Evolutionary conservation across 1,140 invertebrate species (phyloP).

Genomic region (Magallana angulata): DNA sequence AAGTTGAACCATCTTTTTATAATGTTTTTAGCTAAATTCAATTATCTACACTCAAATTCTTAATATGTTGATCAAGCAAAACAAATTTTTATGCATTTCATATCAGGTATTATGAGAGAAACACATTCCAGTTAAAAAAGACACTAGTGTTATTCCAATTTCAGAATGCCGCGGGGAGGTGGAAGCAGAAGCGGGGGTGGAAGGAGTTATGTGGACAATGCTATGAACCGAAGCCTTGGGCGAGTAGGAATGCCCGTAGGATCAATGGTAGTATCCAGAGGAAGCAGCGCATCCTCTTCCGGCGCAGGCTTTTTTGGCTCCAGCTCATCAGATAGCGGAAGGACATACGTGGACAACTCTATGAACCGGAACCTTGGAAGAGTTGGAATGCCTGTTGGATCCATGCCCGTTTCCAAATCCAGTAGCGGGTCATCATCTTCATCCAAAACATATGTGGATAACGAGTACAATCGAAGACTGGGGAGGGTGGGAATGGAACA

Average conservation of each 20-base stretch:
- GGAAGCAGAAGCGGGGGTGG: neutral
- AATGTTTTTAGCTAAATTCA: neutral
- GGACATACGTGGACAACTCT: constrained; percentile 61
- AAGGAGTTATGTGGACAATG: constrained; percentile 54
- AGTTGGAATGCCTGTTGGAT: constrained; percentile 61
- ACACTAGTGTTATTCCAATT: no score
- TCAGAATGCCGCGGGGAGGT: constrained; percentile 12
- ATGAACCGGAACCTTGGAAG: constrained; percentile 59
- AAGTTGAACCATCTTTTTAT: no score
- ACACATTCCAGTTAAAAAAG: neutral
- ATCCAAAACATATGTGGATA: constrained; percentile 62
- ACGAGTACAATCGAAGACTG: constrained; percentile 57
- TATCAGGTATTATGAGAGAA: neutral
- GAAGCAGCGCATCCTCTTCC: neutral
- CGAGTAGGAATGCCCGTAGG: constrained; percentile 55
- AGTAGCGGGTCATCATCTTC: neutral
- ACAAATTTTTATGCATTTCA: no score
- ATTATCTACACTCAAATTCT: neutral
- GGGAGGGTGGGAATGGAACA: constrained; percentile 59
- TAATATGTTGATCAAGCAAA: no score
- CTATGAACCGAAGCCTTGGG: constrained; percentile 45
- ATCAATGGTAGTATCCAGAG: constrained; percentile 40
- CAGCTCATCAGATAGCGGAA: neutral
- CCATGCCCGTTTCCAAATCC: constrained; percentile 41
- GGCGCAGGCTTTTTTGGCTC: neutral